Evolutionary conservation across 2,888 invertebrate genomes (phyloP).

Genomic region (Pemphredon lugubris): DNA sequence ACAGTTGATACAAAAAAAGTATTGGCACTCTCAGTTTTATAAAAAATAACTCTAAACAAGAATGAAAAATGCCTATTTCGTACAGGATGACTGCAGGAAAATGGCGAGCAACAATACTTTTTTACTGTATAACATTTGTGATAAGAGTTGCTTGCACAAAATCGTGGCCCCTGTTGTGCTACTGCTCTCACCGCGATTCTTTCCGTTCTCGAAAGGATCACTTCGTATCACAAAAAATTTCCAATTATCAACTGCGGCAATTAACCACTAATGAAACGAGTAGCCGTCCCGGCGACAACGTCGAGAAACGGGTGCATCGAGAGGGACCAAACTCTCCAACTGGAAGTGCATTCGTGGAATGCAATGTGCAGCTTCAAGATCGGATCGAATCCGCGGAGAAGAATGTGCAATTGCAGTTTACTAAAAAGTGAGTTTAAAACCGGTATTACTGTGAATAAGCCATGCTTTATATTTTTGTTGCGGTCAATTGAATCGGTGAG

Average conservation of each 20-base stretch:
- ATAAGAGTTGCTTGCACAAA: too few species aligned
- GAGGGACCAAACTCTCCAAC: constrained; percentile 39
- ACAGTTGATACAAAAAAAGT: too few species aligned
- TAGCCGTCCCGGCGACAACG: neutral
- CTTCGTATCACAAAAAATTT: constrained; percentile 23
- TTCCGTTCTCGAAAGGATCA: too few species aligned
- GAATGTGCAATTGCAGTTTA: constrained; percentile 50
- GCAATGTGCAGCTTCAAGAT: constrained; percentile 20
- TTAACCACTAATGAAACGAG: constrained; percentile 13
- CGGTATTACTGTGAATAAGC: neutral
- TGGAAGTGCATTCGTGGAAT: constrained; percentile 31
- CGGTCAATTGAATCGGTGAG: too few species aligned
- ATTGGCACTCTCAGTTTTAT: too few species aligned
- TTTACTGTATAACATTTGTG: too few species aligned
- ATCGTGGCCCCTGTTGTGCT: too few species aligned
- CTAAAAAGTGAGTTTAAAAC: constrained; percentile 18
- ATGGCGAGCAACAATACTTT: too few species aligned
- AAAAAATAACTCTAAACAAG: too few species aligned
- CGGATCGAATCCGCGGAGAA: constrained; percentile 20
- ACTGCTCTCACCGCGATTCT: neutral
- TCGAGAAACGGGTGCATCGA: constrained; percentile 33
- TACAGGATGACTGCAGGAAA: too few species aligned
- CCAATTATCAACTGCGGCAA: constrained; percentile 31
- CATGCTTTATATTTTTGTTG: too few species aligned
- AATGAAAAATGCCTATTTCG: too few species aligned